These are phyloP conservation scores for Merops nubicus DNA, from an alignment of 2,113 vertebrate species.

Conservation along the genomic window DNA sequence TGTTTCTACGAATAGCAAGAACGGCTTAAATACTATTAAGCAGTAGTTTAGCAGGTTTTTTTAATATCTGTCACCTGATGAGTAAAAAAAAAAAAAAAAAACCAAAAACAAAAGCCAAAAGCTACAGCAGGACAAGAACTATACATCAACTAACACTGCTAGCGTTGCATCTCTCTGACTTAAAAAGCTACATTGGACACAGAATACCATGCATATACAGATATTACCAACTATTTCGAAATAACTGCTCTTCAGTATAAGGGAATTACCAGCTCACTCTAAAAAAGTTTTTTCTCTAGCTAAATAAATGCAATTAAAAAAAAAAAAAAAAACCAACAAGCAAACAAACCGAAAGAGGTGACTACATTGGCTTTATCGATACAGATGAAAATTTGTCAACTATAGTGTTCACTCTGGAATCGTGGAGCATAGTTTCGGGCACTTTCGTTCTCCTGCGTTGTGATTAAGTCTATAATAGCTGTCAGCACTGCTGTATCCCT, in stretches of 20 bases:
- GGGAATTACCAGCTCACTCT: slow-evolving; percentile 7
- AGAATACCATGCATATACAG: slow-evolving; percentile 60
- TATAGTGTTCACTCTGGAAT: slow-evolving; percentile 74
- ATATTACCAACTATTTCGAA: not conserved
- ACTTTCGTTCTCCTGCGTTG: slow-evolving; percentile 87
- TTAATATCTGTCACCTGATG: not conserved
- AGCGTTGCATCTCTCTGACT: not conserved
- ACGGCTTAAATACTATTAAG: not conserved
- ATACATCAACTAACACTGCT: not conserved
- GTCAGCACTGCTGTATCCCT: slow-evolving; percentile 94
- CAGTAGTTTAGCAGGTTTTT: slow-evolving; percentile 28
- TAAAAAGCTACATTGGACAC: slow-evolving; percentile 25
- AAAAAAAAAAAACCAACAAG: not conserved
- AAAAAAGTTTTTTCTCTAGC: not conserved
- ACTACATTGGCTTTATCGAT: not conserved
- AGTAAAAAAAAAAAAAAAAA: not conserved
- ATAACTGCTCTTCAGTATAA: not conserved
- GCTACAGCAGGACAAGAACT: not conserved
- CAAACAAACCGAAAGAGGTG: too few species aligned
- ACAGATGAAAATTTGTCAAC: slow-evolving; percentile 56
- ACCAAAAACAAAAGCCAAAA: too few species aligned
- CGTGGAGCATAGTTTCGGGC: slow-evolving; percentile 70
- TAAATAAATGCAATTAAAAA: not conserved
- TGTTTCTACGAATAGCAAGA: not conserved
- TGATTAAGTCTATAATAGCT: slow-evolving; percentile 95